Percentiles rank a stretch among this genome's conserved stretches.
Evolutionary conservation across 2,888 invertebrate genomes (phyloP).

Genomic region (Petrophora chlorosata): DNA sequence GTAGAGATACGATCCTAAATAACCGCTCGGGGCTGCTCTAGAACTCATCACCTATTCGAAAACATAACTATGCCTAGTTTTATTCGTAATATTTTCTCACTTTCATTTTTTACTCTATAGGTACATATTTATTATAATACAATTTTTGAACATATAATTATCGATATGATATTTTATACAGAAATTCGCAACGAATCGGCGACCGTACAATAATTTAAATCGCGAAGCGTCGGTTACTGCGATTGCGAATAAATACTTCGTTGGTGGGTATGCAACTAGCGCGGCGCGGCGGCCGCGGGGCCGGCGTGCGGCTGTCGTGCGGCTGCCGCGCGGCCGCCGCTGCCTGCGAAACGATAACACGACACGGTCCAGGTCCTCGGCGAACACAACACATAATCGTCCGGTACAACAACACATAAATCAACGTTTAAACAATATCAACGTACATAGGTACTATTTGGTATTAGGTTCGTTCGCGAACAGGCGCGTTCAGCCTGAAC

Average conservation of each 20-base stretch:
- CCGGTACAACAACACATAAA: slow-evolving; percentile 72
- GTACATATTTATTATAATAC: slow-evolving; percentile 81
- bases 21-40: slow-evolving; percentile 71
- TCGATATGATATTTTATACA: slow-evolving; percentile 82
- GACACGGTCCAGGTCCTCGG: slow-evolving; percentile 31
- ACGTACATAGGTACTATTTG: slow-evolving; percentile 78
- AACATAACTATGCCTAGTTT: slow-evolving; percentile 80
- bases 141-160: slow-evolving; percentile 82
- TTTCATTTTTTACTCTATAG: slow-evolving; percentile 82
- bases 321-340: slow-evolving; percentile 35
- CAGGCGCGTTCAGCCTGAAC: slow-evolving; percentile 40
- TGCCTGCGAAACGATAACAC: slow-evolving; percentile 39
- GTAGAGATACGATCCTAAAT: slow-evolving; percentile 71
- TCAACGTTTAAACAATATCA: slow-evolving; percentile 75
- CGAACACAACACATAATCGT: slow-evolving; percentile 52
- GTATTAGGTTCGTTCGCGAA: slow-evolving; percentile 65
- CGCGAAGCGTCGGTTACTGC: slow-evolving; percentile 74
- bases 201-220: slow-evolving; percentile 75
- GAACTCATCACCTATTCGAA: slow-evolving; percentile 74
- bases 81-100: slow-evolving; percentile 82
- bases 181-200: slow-evolving; percentile 79
- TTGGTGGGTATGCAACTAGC: slow-evolving; percentile 62
- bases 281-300: slow-evolving; percentile 30
- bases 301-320: slow-evolving; percentile 26
- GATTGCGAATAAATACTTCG: slow-evolving; percentile 77